These are phyloP conservation scores for Empidonax traillii DNA, from an alignment of 2,113 vertebrate genomes.

Conservation along the genomic window DNA sequence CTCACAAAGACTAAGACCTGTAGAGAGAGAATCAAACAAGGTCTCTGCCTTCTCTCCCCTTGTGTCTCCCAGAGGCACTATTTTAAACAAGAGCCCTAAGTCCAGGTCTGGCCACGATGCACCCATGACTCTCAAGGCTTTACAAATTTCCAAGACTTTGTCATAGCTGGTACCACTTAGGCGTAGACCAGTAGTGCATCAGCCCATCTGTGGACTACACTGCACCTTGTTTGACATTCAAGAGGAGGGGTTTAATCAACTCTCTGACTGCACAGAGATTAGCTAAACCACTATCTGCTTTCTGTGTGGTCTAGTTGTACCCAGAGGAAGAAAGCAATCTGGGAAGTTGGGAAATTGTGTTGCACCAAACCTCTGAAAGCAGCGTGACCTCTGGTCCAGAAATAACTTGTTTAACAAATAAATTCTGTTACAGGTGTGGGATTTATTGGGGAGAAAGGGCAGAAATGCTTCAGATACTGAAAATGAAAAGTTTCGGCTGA, in stretches of 20 bases:
- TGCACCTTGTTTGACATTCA: not conserved
- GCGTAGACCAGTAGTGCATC: too few species aligned
- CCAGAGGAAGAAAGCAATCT: not conserved
- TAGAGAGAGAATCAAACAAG: not conserved
- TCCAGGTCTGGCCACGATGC: not conserved
- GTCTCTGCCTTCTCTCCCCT: not conserved
- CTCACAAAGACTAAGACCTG: not conserved
- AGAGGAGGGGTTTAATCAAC: not conserved
- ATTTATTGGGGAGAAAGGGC: not conserved
- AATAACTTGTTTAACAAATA: not conserved
- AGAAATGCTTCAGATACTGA: not conserved
- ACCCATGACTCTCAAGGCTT: not conserved
- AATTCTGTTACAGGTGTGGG: not conserved
- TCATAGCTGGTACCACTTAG: not conserved
- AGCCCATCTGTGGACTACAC: not conserved
- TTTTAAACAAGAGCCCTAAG: not conserved
- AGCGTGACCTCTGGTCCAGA: fast-evolving
- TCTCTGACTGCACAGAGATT: not conserved
- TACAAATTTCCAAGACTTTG: not conserved
- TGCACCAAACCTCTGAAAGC: not conserved
- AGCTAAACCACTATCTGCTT: not conserved
- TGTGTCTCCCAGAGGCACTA: not conserved
- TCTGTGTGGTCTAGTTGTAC: not conserved
- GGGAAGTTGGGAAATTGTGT: not conserved
- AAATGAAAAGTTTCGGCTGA: not conserved